Conservation (phyloP, 2,113 vertebrate genomes). For the Colossoma macropomum region DNA sequence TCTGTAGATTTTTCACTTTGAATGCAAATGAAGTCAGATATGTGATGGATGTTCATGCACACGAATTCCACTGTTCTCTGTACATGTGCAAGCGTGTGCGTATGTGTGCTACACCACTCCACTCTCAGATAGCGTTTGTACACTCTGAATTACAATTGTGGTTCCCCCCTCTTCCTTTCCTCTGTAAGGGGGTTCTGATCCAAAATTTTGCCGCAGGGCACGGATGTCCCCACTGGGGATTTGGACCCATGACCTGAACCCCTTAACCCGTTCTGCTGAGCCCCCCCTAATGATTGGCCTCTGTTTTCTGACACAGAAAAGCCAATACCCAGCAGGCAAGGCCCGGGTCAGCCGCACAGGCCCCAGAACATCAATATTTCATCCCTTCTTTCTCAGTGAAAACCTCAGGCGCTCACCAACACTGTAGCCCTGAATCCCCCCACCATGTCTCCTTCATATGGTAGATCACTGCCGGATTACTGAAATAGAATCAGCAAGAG, state of each 20-base stretch:
- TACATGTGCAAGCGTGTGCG: neutral
- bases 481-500: slow-evolving; percentile 10
- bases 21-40: slow-evolving; percentile 45
- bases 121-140: neutral
- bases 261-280: slow-evolving; percentile 43
- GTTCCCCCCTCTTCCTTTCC: slow-evolving; percentile 1
- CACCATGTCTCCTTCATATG: slow-evolving; percentile 19
- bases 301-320: slow-evolving; percentile 63
- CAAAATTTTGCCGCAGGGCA: slow-evolving; percentile 36
- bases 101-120: neutral
- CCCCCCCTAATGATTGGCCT: slow-evolving; percentile 54
- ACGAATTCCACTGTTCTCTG: neutral
- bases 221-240: slow-evolving; percentile 30
- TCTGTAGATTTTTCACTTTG: slow-evolving; percentile 21
- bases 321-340: slow-evolving; percentile 53
- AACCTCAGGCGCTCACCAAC: slow-evolving; percentile 36
- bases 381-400: slow-evolving; percentile 50
- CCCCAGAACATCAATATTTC: slow-evolving; percentile 58
- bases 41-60: slow-evolving; percentile 1
- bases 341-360: slow-evolving; percentile 50
- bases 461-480: slow-evolving; percentile 1
- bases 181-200: neutral
- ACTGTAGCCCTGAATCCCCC: slow-evolving; percentile 18
- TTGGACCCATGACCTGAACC: slow-evolving; percentile 52
- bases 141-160: neutral